Conservation (phyloP, 2,797 vertebrate genomes). For the Lates japonicus region DNA sequence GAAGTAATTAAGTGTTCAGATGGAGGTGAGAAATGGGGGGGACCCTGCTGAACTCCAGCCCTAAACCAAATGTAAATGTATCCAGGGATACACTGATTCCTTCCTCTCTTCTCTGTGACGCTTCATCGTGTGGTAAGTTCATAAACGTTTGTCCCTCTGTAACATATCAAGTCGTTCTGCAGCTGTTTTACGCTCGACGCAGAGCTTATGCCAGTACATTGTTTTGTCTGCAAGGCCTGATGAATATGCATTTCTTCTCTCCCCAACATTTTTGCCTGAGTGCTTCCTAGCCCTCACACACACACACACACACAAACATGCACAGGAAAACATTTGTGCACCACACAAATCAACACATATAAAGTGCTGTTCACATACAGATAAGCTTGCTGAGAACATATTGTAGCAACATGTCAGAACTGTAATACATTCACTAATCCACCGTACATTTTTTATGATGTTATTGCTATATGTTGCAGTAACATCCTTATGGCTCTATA, state of each 20-base stretch:
- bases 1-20: slow-evolving; percentile 62
- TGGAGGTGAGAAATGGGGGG: slow-evolving; percentile 53
- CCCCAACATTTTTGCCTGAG: slow-evolving; percentile 23
- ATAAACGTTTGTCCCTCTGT: slow-evolving; percentile 43
- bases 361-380: slow-evolving; percentile 1
- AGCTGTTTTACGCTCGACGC: slow-evolving; percentile 33
- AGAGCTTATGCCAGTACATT: slow-evolving; percentile 40
- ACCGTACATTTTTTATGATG: background rate
- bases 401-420: background rate
- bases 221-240: slow-evolving; percentile 70
- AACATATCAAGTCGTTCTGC: slow-evolving; percentile 34
- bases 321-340: background rate
- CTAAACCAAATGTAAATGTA: slow-evolving; percentile 46
- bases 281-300: slow-evolving; percentile 40
- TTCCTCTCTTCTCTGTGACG: slow-evolving; percentile 13
- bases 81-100: slow-evolving; percentile 13
- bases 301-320: background rate
- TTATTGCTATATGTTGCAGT: background rate
- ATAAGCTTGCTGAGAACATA: slow-evolving; percentile 9
- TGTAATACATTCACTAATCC: slow-evolving; percentile 7
- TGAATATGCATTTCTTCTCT: slow-evolving; percentile 68
- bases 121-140: slow-evolving; percentile 27
- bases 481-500: background rate
- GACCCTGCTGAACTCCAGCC: slow-evolving; percentile 31
- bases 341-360: slow-evolving; percentile 1